Base-by-base conservation (phyloP, 1,140 invertebrate genomes). In the Hylyphantes graminicola region DNA sequence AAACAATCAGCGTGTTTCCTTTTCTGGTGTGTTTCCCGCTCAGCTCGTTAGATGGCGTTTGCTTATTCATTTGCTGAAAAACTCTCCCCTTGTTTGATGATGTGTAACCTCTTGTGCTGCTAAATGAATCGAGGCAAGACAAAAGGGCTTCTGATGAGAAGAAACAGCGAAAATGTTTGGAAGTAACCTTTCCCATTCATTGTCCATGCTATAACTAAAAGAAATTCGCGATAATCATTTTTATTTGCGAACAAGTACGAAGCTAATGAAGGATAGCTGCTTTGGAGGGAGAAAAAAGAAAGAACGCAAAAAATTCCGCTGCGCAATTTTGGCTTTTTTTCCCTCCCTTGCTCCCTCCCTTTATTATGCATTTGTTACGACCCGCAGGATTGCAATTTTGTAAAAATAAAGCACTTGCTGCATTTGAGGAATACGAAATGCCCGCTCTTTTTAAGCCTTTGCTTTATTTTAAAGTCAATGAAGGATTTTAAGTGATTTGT, bases 81-180 rank as follows among this genome's bases (percentile, higher is more conserved):
- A 81, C 35, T 50, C 63, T 35, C 59, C 57, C 57, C 70, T 83
- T 83, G 70, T 83, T 83, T 83, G 80, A 83, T 83, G 80, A 83
- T 83, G 80, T 83, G 80, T 83, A 83, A 83, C 80, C 80, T 83
- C 80, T 83, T 83, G 80, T 59, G 80, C 55, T 65, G 80, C 59
- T 83, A 83, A 83, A 83, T 83, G 80, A 83, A 83, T 83, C 80
- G 80, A 74, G 80, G 80, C 74, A 83, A 83, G 80, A 83, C 80
- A 83, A 83, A 83, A 72, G 75, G 72, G 80, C 17, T 51, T 73
- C 79, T 81, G 79, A 81, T 81, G 79, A 81, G 79, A 73, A 81
- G 68, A 70, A 53, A 70, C 79, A 81, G 79, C 19, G 72, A 75
- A 83, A 83, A 83, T 75, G 80, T 83, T 83, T 74, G 57, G 72